Evolutionary conservation across 2,113 vertebrate genomes (phyloP).

Genomic region (Patagioenas fasciata): DNA sequence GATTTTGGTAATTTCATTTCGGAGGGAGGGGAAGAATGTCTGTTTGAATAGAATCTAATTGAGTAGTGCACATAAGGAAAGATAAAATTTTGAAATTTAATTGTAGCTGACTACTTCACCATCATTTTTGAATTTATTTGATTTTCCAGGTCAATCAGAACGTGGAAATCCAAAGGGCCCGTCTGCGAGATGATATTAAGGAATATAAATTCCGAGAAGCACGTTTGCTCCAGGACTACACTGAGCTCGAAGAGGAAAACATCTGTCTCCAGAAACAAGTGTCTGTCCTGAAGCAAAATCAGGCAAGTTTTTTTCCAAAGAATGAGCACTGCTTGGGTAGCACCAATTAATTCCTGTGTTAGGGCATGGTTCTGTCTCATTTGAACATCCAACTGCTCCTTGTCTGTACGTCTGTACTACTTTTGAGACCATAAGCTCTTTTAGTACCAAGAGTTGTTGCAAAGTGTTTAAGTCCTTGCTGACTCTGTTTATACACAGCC

Average conservation of each 20-base stretch:
- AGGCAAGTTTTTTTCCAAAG: slow-evolving; percentile 77
- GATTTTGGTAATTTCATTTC: neutral
- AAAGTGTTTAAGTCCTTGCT: neutral
- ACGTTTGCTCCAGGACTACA: slow-evolving; percentile 94
- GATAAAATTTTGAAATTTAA: neutral
- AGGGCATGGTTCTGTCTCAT: neutral
- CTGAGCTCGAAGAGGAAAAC: slow-evolving; percentile 97
- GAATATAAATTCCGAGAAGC: slow-evolving; percentile 95
- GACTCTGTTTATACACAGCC: neutral
- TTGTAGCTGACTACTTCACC: neutral
- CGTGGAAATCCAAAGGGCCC: slow-evolving; percentile 87
- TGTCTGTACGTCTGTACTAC: neutral
- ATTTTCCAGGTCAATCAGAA: slow-evolving; percentile 84
- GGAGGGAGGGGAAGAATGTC: fast-evolving
- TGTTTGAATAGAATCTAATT: neutral
- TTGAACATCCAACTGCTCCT: neutral
- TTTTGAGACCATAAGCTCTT: neutral
- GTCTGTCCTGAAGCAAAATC: slow-evolving; percentile 91
- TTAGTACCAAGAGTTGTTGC: neutral
- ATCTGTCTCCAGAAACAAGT: slow-evolving; percentile 98
- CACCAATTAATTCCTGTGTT: neutral
- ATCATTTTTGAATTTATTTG: neutral
- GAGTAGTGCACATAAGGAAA: neutral
- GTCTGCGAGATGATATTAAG: slow-evolving; percentile 93
- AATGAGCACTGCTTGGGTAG: neutral